Percentiles rank a stretch among this genome's conserved stretches.
These are phyloP conservation scores for Pharmacophagus antenor DNA, from an alignment of 2,888 invertebrate species.

Conservation along the genomic window DNA sequence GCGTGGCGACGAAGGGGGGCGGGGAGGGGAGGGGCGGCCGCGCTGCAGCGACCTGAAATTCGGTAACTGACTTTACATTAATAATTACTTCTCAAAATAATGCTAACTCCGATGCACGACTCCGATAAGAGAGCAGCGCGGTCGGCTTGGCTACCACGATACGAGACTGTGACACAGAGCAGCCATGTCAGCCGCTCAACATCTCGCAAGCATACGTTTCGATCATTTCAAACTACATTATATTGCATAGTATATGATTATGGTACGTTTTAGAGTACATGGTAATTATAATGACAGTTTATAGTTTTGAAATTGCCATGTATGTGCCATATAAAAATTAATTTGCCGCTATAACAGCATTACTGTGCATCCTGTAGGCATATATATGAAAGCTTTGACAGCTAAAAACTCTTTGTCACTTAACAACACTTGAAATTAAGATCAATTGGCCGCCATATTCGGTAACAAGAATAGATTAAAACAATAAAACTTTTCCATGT, in stretches of 20 bases:
- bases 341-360: no score
- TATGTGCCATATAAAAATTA: no score
- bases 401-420: no score
- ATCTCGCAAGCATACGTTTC: neutral
- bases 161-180: constrained; percentile 35
- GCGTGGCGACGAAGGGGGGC: constrained; percentile 38
- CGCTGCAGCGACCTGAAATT: constrained; percentile 71
- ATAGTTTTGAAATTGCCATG: no score
- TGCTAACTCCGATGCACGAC: constrained; percentile 75
- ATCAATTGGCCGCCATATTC: no score
- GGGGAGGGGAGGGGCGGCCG: constrained; percentile 45
- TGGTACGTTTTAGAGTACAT: neutral
- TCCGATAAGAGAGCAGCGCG: constrained; percentile 60
- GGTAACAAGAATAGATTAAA: no score
- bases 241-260: neutral
- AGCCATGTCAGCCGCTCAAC: constrained; percentile 32
- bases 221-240: neutral
- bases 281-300: no score
- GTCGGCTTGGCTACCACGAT: constrained; percentile 43
- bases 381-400: no score
- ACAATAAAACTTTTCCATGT: no score
- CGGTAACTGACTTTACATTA: constrained; percentile 75
- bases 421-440: no score
- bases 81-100: constrained; percentile 81
- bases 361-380: no score